A percentile compares a stretch with the other conserved stretches of the same genome.
Conservation (phyloP, 2,888 invertebrate species). For the Calliopum simillimum region DNA sequence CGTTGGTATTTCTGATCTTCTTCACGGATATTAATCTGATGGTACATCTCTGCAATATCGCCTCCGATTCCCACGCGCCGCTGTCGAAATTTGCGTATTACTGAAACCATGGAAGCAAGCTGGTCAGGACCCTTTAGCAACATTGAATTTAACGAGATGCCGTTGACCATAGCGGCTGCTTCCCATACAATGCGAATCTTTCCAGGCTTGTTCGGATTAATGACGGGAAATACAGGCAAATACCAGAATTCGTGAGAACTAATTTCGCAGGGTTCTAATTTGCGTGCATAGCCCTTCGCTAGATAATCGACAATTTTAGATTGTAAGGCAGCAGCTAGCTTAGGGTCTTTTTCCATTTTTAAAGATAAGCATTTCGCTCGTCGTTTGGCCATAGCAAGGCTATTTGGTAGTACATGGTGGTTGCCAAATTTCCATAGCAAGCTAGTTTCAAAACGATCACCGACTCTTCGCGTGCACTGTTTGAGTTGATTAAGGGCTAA, state of each 20-base stretch:
- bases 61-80: neutral
- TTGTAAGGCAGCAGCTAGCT: constrained; percentile 5
- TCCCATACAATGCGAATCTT: constrained; percentile 38
- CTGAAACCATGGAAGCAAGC: constrained; percentile 52
- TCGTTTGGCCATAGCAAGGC: constrained; percentile 28
- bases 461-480: constrained; percentile 21
- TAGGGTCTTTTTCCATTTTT: constrained; percentile 7
- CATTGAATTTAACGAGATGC: constrained; percentile 48
- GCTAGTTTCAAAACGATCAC: constrained; percentile 25
- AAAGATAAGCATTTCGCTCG: constrained; percentile 17
- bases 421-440: constrained; percentile 28
- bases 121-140: constrained; percentile 56
- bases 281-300: constrained; percentile 43
- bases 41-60: too few relatives aligned
- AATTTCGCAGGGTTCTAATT: constrained; percentile 39
- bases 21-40: neutral
- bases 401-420: constrained; percentile 1
- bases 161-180: too few relatives aligned
- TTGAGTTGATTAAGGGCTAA: constrained; percentile 18
- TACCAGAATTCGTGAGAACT: constrained; percentile 46
- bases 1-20: neutral
- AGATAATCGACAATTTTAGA: constrained; percentile 35
- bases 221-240: constrained; percentile 50
- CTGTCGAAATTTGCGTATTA: constrained; percentile 42
- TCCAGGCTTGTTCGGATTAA: constrained; percentile 47